These are phyloP conservation scores for Motacilla tschutschensis DNA, from an alignment of 2,113 vertebrate species.

Conservation along the genomic window DNA sequence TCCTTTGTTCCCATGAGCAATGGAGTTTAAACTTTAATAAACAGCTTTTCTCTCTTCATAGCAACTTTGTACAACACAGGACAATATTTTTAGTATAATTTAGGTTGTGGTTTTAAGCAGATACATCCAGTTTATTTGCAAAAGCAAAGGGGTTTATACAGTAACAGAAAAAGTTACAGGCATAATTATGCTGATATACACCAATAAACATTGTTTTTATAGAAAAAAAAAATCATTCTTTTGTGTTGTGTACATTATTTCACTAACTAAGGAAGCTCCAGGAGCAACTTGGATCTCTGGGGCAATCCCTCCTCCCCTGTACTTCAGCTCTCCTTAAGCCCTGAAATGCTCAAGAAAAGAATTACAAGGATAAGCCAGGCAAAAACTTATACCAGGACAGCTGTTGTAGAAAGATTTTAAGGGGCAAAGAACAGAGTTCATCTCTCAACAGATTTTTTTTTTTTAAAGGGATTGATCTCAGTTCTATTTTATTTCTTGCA, in stretches of 20 bases:
- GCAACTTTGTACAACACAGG: not conserved
- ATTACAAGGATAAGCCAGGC: not conserved
- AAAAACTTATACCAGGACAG: conserved; percentile 23
- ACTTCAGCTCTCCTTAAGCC: not conserved
- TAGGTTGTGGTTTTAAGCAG: not conserved
- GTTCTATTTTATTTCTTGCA: not conserved
- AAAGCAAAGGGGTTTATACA: not conserved
- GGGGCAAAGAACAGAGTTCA: not conserved
- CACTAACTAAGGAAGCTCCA: not conserved
- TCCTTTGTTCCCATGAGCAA: not conserved
- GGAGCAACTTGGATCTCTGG: not conserved
- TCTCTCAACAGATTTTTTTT: not conserved
- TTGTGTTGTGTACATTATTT: not conserved
- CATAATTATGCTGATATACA: not conserved
- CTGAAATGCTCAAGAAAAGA: conserved; percentile 1
- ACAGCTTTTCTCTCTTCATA: not conserved
- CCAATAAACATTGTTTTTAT: not conserved
- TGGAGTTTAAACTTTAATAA: not conserved
- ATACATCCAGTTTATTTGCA: not conserved
- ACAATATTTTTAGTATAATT: not conserved
- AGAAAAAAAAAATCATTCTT: not conserved
- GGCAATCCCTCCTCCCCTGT: not conserved
- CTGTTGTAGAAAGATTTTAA: conserved; percentile 1
- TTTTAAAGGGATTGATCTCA: not conserved
- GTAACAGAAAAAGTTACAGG: not conserved